Base-by-base conservation (phyloP, 2,113 vertebrate species). In the Pollachius pollachius region DNA sequence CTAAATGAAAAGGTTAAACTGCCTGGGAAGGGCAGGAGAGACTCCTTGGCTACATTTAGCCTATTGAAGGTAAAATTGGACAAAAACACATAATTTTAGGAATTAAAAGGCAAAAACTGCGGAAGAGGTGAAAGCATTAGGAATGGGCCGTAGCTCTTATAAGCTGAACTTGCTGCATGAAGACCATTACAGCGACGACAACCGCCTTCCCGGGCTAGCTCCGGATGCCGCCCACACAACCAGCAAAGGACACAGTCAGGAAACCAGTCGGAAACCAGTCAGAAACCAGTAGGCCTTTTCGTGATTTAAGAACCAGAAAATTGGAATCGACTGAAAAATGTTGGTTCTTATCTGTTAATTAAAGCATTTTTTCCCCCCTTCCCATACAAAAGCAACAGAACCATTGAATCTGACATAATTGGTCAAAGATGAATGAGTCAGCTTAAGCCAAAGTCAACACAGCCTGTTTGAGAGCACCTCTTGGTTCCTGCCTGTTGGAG, bases 1-100 rank as follows among this genome's bases (percentile, higher is more conserved):
- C 80, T 90, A 88, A 88, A 88, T 88, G 85, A 75, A 89, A 90
- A 90, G 86, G 82, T 90, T 89, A 89, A 88, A 88, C 76, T 70
- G 79, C 64, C 75, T 75, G 68, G 56, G 71, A 65, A 74, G 54
- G 54, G 30, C 30, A 79, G 77, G 79, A 18, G 63, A 74, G 70
- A 72, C 18, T 17, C 61, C 67, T 61, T 77, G 72, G 75, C 67
- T 81, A 67, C 77, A 67, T 69, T 68, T 59, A 69, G 59, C 75
- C 76, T 79, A 60, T 77, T 82, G 68, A 68, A 86, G 70, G 68
- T 81, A 62, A 74, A 68, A 69, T 11, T 63, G 21, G 30, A 30
- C 25, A 52, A 11, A 59, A 59, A 70, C 41, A 48, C 41, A 48
- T 13, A 0, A 64, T 15, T 67, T 52, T 69, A 62, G 4, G 5